These are phyloP conservation scores for Seriola quinqueradiata DNA, from an alignment of 2,113 vertebrate species.

Conservation along the genomic window DNA sequence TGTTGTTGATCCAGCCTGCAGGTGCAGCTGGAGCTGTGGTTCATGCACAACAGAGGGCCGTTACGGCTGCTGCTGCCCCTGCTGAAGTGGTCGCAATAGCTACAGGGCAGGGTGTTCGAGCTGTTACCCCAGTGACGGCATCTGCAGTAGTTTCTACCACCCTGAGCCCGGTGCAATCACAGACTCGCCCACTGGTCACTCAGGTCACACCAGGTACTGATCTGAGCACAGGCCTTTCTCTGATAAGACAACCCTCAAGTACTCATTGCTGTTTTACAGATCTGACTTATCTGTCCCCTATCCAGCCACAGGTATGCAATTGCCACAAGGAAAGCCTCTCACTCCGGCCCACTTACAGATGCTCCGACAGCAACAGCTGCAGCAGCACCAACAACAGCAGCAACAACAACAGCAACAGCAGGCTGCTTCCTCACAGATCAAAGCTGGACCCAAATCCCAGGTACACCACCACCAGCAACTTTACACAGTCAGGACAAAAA, in stretches of 20 bases:
- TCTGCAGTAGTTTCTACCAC: conserved; percentile 90
- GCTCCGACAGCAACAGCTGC: conserved; percentile 89
- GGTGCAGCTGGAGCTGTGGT: conserved; percentile 87
- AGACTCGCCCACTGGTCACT: conserved; percentile 88
- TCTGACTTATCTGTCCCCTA: conserved; percentile 26
- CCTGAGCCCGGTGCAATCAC: conserved; percentile 88
- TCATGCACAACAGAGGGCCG: conserved; percentile 90
- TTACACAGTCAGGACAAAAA: neutral
- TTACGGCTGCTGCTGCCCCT: conserved; percentile 80
- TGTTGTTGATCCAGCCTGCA: conserved; percentile 79
- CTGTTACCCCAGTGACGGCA: conserved; percentile 88
- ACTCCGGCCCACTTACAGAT: conserved; percentile 90
- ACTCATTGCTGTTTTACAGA: neutral
- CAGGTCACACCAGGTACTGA: conserved; percentile 88
- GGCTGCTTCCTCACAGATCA: conserved; percentile 88
- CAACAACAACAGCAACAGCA: conserved; percentile 87
- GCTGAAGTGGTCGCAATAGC: conserved; percentile 90
- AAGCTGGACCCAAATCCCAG: conserved; percentile 89
- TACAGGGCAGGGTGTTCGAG: conserved; percentile 87
- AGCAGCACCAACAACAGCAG: conserved; percentile 81
- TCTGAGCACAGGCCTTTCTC: neutral
- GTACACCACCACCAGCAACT: conserved; percentile 52
- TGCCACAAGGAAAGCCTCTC: conserved; percentile 87
- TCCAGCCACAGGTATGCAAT: conserved; percentile 86
- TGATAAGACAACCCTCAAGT: neutral